A percentile compares a stretch with the other conserved stretches of the same genome.
Evolutionary conservation across 2,888 invertebrate genomes (phyloP).

Genomic region (Nineta flava): DNA sequence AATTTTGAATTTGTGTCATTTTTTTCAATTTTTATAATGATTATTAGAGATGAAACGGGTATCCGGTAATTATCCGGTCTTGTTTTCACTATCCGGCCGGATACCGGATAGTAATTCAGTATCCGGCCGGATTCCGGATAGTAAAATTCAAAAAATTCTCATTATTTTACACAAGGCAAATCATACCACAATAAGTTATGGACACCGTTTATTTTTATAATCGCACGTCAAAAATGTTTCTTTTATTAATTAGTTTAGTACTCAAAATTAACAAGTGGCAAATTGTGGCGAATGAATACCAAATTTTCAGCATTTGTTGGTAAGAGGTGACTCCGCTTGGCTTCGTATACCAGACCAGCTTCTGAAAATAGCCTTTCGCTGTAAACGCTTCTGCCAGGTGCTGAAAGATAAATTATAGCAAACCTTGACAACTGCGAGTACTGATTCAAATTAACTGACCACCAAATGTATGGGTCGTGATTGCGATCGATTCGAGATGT

Average conservation of each 20-base stretch:
- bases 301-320: constrained; percentile 1
- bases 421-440: constrained; percentile 15
- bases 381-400: constrained; percentile 12
- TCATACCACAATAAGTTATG: background rate
- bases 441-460: constrained; percentile 14
- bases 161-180: background rate
- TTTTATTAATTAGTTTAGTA: background rate
- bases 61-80: too few species aligned
- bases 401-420: constrained; percentile 16
- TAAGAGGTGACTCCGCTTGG: constrained; percentile 12
- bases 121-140: too few species aligned
- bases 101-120: too few species aligned
- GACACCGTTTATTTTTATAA: background rate
- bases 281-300: background rate
- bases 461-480: constrained; percentile 15
- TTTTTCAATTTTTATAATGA: too few species aligned
- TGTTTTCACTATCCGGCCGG: too few species aligned
- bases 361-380: constrained; percentile 17
- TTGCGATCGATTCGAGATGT: constrained; percentile 14
- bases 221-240: background rate
- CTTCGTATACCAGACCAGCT: constrained; percentile 14
- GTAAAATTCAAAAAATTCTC: too few species aligned
- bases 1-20: too few species aligned
- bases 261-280: background rate
- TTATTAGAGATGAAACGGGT: too few species aligned